These are phyloP conservation scores for Isaurus tuberculatus DNA, from an alignment of 92 coral and sea anemone species.

Conservation along the genomic window DNA sequence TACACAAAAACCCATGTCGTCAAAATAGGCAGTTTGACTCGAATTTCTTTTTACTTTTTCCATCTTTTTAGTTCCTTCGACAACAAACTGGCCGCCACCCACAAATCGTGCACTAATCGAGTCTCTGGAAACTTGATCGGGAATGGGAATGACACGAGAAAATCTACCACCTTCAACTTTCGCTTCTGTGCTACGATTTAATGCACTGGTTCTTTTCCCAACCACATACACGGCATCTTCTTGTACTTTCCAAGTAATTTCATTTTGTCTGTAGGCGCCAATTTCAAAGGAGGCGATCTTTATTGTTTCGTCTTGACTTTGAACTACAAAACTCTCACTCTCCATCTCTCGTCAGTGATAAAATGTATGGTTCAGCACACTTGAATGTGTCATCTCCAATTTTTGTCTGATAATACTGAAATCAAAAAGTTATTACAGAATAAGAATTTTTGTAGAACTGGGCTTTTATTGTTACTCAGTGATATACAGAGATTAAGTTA, in stretches of 20 bases:
- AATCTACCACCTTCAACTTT: conserved; percentile 33
- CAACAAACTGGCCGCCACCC: conserved; percentile 30
- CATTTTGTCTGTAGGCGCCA: conserved; percentile 40
- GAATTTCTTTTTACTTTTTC: not conserved
- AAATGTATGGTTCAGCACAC: not conserved
- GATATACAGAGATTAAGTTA: too few relatives aligned
- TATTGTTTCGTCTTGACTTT: conserved; percentile 25
- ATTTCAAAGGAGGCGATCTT: conserved; percentile 44
- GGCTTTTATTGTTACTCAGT: too few relatives aligned
- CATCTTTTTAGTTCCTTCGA: conserved; percentile 32
- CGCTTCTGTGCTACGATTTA: not conserved
- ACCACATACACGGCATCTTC: conserved; percentile 25
- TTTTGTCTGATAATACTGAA: not conserved
- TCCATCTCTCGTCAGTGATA: conserved; percentile 6
- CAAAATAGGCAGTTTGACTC: conserved; percentile 44
- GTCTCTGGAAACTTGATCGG: conserved; percentile 28
- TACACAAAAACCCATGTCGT: conserved; percentile 34
- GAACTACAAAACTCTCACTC: not conserved
- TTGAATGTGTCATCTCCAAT: not conserved
- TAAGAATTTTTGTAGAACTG: too few relatives aligned
- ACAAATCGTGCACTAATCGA: conserved; percentile 40
- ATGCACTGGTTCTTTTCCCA: conserved; percentile 4
- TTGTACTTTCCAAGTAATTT: conserved; percentile 38
- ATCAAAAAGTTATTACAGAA: not conserved
- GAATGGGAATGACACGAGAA: conserved; percentile 38